phyloP scores from a whole-genome alignment of 2,797 vertebrate species.

The Phaenicophaeus curvirostris region DNA sequence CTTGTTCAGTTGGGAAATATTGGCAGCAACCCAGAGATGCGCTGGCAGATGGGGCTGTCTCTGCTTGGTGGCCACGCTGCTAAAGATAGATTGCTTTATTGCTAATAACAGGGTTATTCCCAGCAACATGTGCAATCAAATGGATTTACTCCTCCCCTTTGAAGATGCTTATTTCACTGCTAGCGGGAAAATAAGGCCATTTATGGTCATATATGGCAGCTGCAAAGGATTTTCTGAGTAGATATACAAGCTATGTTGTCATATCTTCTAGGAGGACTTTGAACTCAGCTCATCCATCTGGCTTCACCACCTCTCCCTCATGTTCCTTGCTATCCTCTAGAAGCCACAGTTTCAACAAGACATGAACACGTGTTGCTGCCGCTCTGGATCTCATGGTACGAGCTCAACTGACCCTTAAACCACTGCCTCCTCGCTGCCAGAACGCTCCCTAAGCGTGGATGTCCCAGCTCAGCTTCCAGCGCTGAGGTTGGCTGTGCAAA shows the following conservation, averaged over 20 bases:
- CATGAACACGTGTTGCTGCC: background rate
- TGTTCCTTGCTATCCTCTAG: background rate
- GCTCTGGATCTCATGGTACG: background rate
- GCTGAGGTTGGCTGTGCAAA: background rate
- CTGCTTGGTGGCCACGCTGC: background rate
- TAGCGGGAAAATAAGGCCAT: conserved; percentile 46
- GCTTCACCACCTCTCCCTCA: background rate
- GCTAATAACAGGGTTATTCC: conserved; percentile 33
- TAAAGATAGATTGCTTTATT: conserved; percentile 1
- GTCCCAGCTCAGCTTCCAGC: background rate
- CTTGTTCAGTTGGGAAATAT: background rate
- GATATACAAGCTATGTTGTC: background rate
- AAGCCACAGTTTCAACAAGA: background rate
- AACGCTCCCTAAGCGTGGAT: fast-evolving
- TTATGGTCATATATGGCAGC: conserved; percentile 29
- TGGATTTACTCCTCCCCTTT: conserved; percentile 52
- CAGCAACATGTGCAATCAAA: conserved; percentile 20
- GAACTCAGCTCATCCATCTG: conserved; percentile 23
- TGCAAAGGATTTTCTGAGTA: conserved; percentile 29
- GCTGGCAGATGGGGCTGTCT: background rate
- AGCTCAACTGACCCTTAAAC: background rate
- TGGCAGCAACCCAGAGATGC: background rate
- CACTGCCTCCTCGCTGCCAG: background rate
- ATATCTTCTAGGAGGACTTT: background rate
- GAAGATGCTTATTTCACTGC: conserved; percentile 42